These are phyloP conservation scores for Epistrophella euchroma DNA, from an alignment of 2,888 invertebrate genomes.

Conservation along the genomic window DNA sequence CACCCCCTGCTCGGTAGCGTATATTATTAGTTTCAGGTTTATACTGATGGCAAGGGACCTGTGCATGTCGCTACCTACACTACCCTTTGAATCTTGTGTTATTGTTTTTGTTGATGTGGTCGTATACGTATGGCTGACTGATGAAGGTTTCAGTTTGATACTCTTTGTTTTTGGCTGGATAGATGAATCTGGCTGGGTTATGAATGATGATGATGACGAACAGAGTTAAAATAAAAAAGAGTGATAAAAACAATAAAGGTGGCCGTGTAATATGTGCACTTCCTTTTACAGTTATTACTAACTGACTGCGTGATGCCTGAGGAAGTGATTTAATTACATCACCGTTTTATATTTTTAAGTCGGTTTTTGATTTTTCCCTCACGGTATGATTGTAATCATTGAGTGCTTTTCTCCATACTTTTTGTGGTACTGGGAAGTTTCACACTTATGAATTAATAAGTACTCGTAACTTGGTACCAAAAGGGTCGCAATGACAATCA, in stretches of 20 bases:
- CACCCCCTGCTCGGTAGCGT: conserved; percentile 15
- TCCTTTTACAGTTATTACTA: conserved; percentile 46
- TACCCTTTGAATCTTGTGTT: conserved; percentile 4
- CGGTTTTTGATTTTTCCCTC: not conserved
- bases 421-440: no score
- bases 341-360: conserved; percentile 8
- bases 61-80: not conserved
- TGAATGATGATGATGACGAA: not conserved
- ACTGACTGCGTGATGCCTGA: conserved; percentile 51
- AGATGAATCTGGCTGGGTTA: not conserved
- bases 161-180: not conserved
- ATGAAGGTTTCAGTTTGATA: conserved; percentile 27
- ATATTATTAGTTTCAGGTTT: conserved; percentile 46
- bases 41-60: not conserved
- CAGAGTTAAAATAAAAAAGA: conserved; percentile 7
- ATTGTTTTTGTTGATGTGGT: conserved; percentile 32
- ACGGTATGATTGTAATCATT: no score
- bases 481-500: no score
- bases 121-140: conserved; percentile 3
- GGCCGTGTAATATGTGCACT: conserved; percentile 48
- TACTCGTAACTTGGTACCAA: no score
- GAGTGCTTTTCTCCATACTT: no score
- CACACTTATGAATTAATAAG: no score
- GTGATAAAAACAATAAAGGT: conserved; percentile 62
- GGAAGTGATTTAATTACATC: conserved; percentile 69